Evolutionary conservation across 2,888 invertebrate species (phyloP).

Genomic region (Acanthosepion lycidas): DNA sequence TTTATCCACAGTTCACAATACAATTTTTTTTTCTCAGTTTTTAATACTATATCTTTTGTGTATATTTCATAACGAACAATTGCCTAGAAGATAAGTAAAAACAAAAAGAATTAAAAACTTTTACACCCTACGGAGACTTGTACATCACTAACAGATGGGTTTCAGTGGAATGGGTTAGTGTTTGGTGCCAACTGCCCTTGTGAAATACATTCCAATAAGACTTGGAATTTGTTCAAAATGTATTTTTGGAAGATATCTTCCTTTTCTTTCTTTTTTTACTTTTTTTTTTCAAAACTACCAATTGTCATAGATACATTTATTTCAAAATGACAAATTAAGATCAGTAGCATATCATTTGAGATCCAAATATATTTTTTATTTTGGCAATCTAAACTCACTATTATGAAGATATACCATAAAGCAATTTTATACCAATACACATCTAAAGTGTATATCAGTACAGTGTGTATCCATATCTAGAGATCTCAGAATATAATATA

Average conservation of each 20-base stretch:
- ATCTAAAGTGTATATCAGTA: neutral
- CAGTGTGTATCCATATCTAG: neutral
- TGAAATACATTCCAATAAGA: constrained; percentile 6
- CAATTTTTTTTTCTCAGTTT: neutral
- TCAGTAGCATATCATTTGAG: neutral
- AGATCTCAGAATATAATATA: neutral
- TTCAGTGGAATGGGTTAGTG: neutral
- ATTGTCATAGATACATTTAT: neutral
- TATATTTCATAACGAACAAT: neutral
- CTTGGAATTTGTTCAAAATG: neutral
- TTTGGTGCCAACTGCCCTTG: neutral
- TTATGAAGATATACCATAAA: neutral
- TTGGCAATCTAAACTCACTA: neutral
- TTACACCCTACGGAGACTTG: too few relatives aligned
- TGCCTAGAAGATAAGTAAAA: neutral
- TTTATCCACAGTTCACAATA: neutral
- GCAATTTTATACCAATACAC: neutral
- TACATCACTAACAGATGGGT: constrained; percentile 33
- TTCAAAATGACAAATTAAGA: constrained; percentile 6
- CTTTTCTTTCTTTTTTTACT: neutral
- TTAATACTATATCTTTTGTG: neutral
- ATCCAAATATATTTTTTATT: neutral
- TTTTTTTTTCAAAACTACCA: neutral
- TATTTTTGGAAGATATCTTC: neutral
- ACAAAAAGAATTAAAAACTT: too few relatives aligned